Percentiles rank a stretch among this genome's conserved stretches.
These are phyloP conservation scores for Amaurobius ferox DNA, from an alignment of 2,888 invertebrate species.

Conservation along the genomic window DNA sequence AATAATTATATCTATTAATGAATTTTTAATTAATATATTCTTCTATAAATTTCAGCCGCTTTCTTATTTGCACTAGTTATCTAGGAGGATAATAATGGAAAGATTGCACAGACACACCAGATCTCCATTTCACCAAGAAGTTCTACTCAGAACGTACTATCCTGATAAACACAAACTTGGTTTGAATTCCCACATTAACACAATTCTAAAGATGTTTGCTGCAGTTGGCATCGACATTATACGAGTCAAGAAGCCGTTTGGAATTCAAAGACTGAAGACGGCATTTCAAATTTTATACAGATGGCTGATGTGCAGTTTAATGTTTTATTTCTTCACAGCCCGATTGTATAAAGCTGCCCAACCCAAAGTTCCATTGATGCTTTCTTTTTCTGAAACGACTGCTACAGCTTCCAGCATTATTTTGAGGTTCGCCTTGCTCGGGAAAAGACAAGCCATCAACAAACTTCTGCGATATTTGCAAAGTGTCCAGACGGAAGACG, in stretches of 20 bases:
- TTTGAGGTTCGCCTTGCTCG: constrained; percentile 10
- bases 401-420: constrained; percentile 32
- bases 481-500: background rate
- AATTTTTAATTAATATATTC: too few relatives aligned
- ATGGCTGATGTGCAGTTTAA: constrained; percentile 1
- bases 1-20: too few relatives aligned
- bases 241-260: background rate
- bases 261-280: background rate
- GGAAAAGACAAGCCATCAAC: background rate
- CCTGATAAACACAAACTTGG: background rate
- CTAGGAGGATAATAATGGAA: too few relatives aligned
- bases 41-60: too few relatives aligned
- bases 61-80: too few relatives aligned
- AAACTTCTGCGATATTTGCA: background rate
- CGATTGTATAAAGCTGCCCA: constrained; percentile 33
- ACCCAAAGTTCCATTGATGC: constrained; percentile 37
- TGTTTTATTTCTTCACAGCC: constrained; percentile 25
- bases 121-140: too few relatives aligned
- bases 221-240: constrained; percentile 23
- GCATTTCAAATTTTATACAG: background rate
- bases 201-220: constrained; percentile 2
- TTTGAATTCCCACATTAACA: background rate
- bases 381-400: constrained; percentile 32
- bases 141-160: background rate
- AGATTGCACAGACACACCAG: too few relatives aligned